Conservation (phyloP, 2,113 vertebrate species). For the Choloepus hoffmanni region DNA sequence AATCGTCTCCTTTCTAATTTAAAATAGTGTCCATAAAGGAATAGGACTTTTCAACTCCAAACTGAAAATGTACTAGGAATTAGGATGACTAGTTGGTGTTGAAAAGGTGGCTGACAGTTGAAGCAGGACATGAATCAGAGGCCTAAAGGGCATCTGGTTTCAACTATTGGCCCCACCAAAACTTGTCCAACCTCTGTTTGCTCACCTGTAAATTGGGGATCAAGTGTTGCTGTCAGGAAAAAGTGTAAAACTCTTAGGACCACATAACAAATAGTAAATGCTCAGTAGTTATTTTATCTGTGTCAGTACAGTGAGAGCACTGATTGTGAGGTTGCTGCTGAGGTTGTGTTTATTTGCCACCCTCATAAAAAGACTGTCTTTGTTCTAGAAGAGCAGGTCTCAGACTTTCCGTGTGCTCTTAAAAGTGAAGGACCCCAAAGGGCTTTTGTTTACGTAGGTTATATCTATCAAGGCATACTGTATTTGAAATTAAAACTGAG, state of each 20-base stretch:
- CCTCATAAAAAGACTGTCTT: background rate
- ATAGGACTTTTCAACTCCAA: conserved; percentile 37
- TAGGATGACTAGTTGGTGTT: conserved; percentile 23
- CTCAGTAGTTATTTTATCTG: background rate
- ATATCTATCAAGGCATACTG: background rate
- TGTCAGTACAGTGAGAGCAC: background rate
- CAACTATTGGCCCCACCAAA: background rate
- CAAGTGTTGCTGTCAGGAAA: too few species aligned
- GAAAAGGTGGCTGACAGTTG: background rate
- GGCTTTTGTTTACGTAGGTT: background rate
- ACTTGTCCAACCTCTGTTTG: background rate
- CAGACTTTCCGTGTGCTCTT: background rate
- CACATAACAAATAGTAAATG: background rate
- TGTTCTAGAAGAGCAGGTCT: background rate
- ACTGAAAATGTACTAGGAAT: background rate
- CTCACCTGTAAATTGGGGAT: background rate
- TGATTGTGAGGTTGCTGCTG: too few species aligned
- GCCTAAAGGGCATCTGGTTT: background rate
- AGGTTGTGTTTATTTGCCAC: background rate
- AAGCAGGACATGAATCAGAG: background rate
- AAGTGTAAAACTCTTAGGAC: background rate
- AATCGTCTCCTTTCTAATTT: conserved; percentile 32
- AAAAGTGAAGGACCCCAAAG: background rate
- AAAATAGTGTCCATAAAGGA: background rate
- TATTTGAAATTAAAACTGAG: conserved; percentile 32